Evolutionary conservation across 1,140 invertebrate species (phyloP).

Genomic region (Drosophila sucinea): DNA sequence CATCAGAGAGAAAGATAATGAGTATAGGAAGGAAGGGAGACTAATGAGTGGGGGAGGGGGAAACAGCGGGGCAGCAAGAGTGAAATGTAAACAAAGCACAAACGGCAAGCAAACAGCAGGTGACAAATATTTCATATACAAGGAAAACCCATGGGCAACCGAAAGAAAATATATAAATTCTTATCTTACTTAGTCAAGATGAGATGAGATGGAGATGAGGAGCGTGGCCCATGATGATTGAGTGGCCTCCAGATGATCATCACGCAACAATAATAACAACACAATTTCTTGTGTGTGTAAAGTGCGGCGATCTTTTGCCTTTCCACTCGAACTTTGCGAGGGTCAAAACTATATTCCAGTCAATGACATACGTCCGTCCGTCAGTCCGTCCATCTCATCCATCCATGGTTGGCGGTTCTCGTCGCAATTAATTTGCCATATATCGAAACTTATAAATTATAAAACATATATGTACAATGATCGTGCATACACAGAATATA

Average conservation of each 20-base stretch:
- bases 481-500: constrained; percentile 25
- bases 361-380: constrained; percentile 60
- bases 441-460: constrained; percentile 75
- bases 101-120: constrained; percentile 19
- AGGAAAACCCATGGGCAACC: constrained; percentile 62
- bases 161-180: constrained; percentile 6
- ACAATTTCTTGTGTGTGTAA: constrained; percentile 46
- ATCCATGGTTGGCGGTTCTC: constrained; percentile 5
- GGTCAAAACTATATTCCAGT: constrained; percentile 78
- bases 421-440: constrained; percentile 69
- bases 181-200: constrained; percentile 61
- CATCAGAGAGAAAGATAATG: constrained; percentile 1
- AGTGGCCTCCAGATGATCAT: constrained; percentile 49
- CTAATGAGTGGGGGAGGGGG: not conserved
- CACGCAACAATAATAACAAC: constrained; percentile 6
- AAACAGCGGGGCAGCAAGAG: not conserved
- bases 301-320: constrained; percentile 71
- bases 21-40: not conserved
- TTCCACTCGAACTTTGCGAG: constrained; percentile 72
- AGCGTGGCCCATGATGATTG: constrained; percentile 54
- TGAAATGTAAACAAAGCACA: constrained; percentile 26
- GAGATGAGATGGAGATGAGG: constrained; percentile 15
- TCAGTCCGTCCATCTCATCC: constrained; percentile 14
- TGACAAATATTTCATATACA: constrained; percentile 42
- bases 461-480: constrained; percentile 17